These are phyloP conservation scores for Ancistrus triradiatus DNA, from an alignment of 2,113 vertebrate genomes.

Conservation along the genomic window DNA sequence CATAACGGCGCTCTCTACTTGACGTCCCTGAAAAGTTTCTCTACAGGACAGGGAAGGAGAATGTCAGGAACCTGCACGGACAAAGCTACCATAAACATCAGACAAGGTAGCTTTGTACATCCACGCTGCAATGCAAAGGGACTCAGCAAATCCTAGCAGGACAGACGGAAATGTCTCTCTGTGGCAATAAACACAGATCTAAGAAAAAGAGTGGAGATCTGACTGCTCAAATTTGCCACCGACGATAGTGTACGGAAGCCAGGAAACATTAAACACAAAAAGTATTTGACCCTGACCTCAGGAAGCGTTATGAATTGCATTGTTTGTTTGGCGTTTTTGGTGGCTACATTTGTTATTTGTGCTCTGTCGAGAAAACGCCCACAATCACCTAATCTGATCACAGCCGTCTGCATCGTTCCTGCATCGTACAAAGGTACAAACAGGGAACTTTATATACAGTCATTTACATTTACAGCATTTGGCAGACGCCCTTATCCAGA, in stretches of 20 bases:
- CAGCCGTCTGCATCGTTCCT: no score
- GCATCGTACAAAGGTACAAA: no score
- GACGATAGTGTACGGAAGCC: neutral
- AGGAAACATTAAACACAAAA: conserved; percentile 23
- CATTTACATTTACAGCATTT: no score
- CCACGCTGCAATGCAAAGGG: neutral
- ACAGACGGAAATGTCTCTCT: neutral
- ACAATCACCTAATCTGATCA: no score
- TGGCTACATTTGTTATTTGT: neutral
- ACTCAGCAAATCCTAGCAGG: conserved; percentile 4
- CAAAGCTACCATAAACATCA: conserved; percentile 5
- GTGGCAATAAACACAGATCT: conserved; percentile 7
- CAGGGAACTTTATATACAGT: no score
- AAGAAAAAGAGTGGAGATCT: conserved; percentile 9
- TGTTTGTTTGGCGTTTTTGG: neutral
- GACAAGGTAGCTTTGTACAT: neutral
- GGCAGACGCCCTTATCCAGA: no score
- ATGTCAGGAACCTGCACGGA: conserved; percentile 19
- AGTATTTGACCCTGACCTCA: conserved; percentile 12
- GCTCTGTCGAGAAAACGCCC: no score
- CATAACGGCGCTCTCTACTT: neutral
- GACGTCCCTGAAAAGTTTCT: neutral
- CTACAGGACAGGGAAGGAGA: conserved; percentile 1
- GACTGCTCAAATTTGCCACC: neutral
- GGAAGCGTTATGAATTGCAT: conserved; percentile 2